phyloP scores from a whole-genome alignment of 2,797 vertebrate genomes.

The Chromis chromis region DNA sequence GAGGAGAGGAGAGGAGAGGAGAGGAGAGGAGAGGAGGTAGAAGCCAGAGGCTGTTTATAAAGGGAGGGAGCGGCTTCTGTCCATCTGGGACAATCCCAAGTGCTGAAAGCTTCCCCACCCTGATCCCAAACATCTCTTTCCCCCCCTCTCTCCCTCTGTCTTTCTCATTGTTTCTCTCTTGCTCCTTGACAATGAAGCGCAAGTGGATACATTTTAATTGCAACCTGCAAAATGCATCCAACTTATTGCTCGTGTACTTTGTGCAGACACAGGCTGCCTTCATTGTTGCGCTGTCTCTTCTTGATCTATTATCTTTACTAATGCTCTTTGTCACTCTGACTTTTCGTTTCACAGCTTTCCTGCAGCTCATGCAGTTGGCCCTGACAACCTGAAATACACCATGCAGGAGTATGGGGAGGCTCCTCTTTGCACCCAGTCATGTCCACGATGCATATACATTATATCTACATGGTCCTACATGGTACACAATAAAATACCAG shows the following conservation, averaged over 20 bases:
- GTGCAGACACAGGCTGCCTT: background rate
- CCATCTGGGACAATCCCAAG: slow-evolving; percentile 82
- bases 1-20: background rate
- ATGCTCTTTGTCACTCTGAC: background rate
- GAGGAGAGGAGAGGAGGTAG: slow-evolving; percentile 27
- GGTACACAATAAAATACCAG: too few species aligned
- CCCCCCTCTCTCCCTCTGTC: slow-evolving; percentile 39
- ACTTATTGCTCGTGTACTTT: slow-evolving; percentile 28
- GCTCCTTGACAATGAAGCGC: slow-evolving; percentile 43
- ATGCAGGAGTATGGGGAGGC: background rate
- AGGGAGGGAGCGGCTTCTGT: slow-evolving; percentile 81
- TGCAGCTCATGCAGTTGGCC: slow-evolving; percentile 16
- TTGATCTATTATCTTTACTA: background rate
- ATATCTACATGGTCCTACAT: too few species aligned
- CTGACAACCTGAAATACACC: background rate
- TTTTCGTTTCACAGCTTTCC: background rate
- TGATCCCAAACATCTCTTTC: slow-evolving; percentile 73
- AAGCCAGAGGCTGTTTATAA: slow-evolving; percentile 77
- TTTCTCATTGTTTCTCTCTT: slow-evolving; percentile 32
- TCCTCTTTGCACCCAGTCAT: background rate
- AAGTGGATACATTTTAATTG: slow-evolving; percentile 20
- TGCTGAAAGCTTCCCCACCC: slow-evolving; percentile 80
- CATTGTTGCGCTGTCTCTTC: background rate
- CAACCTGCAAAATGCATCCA: slow-evolving; percentile 22
- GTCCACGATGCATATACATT: too few species aligned